Evolutionary conservation across 1,140 invertebrate genomes (phyloP), one percentile per base, ranked within the genome.

Genomic region (Drosophila auraria): DNA sequence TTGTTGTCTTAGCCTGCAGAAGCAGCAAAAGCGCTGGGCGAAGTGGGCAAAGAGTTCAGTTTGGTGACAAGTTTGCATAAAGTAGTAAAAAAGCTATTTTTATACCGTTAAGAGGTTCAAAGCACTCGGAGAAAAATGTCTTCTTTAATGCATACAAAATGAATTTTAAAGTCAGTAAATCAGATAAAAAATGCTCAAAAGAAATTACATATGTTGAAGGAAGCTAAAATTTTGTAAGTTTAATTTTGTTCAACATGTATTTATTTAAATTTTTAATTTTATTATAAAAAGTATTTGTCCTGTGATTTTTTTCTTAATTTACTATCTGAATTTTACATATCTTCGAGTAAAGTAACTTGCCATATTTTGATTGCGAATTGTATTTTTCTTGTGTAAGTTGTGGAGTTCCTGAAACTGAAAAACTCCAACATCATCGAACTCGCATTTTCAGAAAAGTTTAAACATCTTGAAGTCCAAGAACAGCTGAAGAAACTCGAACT

Each of bases 61-160:
- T 54, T 66, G 77, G 66, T 70, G 84, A 80, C 68, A 87, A 80
- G 64, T 78, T 89, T 87, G 57, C 72, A 70, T 68, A 80, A 74
- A 72, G 80, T 68, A 75, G 65, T 65, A 83, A 83, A 78, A 72
- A 59, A 49, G 45, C 66, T 77, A 80, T 83, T 87, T 87, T 63
- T 69, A 54, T 54, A 47, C 53, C 36, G 61, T 42, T 61, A 61
- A 80, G 68, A 76, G 71, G 49, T 66, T 78, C 42, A 20, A 20
- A 64, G 15, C 57, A 74, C 53, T 64, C 17, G 0, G 12, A n/a
- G 36, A 71, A 58, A 58, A 50, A 12, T 12, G 30, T 27, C 2
- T 17, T 15, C 9, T 25, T 9, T 14, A 14, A 8, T 23, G 14
- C 1, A 17, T 33, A 36, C 8, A n/a, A 25, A 33, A 36, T 20